Evolutionary conservation across 2,797 vertebrate species (phyloP), one percentile per base, ranked within the genome.

Genomic region (Cynopterus sphinx): DNA sequence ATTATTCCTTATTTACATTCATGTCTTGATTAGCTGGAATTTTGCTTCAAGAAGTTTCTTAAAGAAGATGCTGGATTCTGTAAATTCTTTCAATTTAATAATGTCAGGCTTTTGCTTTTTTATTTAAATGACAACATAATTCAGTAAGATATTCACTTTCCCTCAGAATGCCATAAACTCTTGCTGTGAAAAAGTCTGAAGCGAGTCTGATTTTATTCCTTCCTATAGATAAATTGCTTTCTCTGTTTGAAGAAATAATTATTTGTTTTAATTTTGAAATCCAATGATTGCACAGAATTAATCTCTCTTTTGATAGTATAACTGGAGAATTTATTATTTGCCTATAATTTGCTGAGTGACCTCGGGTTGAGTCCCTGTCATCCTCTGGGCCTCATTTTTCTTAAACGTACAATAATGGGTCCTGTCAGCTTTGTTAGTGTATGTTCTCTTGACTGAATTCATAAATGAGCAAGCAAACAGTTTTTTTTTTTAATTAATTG

Each of bases 301-400:
- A 86, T 90, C 22, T 90, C 17, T 95, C 51, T 77, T 84, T 95
- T 90, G 39, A 68, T 78, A 39, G 21, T 51, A 89, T 89, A 46
- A 26, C 78, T 85, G 16, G 39, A 71, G 13, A 89, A 84, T 83
- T 87, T 91, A 67, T 68, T 85, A 87, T 84, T 71, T 92, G n/a
- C 36, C 53, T 84, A 3, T 71, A 89, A 89, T 85, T 84, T 78
- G 13, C 55, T 95, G 90, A 78, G n/a, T n/a, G n/a, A 55, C 33
- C 28, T 75, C 9, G 11, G 31, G 49, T 88, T 87, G 88, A 51
- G 33, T 24, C 59, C 67, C 9, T 71, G 46, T 89, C 43, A 71
- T 24, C 92, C 33, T 57, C n/a, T 39, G 24, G 19, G 51, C 24
- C 5, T 88, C 24, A 17, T 84, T 71, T 65, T 65, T 70, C 41